Evolutionary conservation across 1,140 invertebrate genomes (phyloP), one percentile per base, ranked within the genome.

Genomic region (Sycophila sp.): DNA sequence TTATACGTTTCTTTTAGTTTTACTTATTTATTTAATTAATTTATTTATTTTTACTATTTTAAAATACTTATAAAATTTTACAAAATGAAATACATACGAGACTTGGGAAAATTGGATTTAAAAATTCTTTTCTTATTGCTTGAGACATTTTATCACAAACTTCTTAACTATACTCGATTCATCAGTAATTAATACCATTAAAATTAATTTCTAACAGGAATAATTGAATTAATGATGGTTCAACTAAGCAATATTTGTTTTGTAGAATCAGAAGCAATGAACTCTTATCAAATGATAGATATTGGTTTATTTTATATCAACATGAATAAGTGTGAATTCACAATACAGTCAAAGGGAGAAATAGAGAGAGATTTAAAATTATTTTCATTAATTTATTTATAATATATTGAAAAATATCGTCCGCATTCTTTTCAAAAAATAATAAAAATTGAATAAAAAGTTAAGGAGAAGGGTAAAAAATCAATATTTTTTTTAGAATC

Each of bases 211-310:
- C 40, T 17, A 45, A 45, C 15, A 45, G 6, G n/a, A 10, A 45
- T 4, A 11, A 45, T 45, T 10, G n/a, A 45, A 15, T 45, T 45
- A n/a, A 45, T 45, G 40, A 10, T 15, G 40, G 40, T 45, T 45
- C n/a, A n/a, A 45, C n/a, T 45, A 45, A 45, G 10, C n/a, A 45
- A 45, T 45, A 45, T 10, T 45, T 6, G 40, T 45, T 45, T 45
- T 45, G n/a, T 45, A 45, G 40, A 45, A 45, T 45, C 40, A 45
- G 40, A 45, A 45, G 40, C n/a, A 45, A n/a, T 45, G 40, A 56
- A 30, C 24, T 8, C 17, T 1, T 13, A 56, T 56, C 53, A 26
- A 34, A 34, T 34, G 53, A 56, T 45, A 45, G 34, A 11, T 6
- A 36, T 45, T 45, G 4, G 40, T n/a, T 45, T 45, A 6, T 15